Conservation (phyloP, 1,140 invertebrate genomes). For the Papilio polytes region DNA sequence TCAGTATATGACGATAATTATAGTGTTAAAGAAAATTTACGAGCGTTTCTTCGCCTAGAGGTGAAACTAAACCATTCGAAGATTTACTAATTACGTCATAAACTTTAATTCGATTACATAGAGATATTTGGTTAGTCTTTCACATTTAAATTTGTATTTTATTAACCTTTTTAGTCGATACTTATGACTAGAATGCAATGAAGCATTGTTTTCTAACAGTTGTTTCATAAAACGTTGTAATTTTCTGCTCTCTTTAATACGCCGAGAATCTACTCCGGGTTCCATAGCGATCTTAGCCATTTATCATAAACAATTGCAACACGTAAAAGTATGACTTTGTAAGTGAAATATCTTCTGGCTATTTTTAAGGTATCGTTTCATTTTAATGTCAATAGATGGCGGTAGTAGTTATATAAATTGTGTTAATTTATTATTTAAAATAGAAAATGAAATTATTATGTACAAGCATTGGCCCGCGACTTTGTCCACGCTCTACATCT, state of each 20-base stretch:
- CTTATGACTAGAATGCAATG: neutral
- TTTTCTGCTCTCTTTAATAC: constrained; percentile 13
- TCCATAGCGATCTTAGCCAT: neutral
- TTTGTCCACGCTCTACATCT: no score
- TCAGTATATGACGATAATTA: neutral
- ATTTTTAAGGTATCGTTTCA: neutral
- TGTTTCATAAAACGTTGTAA: neutral
- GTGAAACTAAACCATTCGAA: neutral
- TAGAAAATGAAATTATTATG: no score
- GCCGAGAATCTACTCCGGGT: neutral
- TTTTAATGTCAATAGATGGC: neutral
- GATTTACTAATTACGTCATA: neutral
- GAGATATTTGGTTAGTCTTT: neutral
- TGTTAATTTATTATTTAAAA: no score
- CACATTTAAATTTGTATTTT: neutral
- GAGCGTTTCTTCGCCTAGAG: neutral
- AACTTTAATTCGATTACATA: neutral
- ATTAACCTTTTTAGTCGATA: no score
- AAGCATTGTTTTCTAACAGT: neutral
- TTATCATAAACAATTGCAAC: neutral
- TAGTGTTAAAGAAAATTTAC: neutral
- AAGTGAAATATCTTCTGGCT: neutral
- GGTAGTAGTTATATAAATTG: neutral
- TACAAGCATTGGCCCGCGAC: no score
- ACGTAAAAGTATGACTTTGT: neutral